Percentiles rank a stretch among this genome's conserved stretches.
These are phyloP conservation scores for Cheilosia variabilis DNA, from an alignment of 2,888 invertebrate species.

Conservation along the genomic window DNA sequence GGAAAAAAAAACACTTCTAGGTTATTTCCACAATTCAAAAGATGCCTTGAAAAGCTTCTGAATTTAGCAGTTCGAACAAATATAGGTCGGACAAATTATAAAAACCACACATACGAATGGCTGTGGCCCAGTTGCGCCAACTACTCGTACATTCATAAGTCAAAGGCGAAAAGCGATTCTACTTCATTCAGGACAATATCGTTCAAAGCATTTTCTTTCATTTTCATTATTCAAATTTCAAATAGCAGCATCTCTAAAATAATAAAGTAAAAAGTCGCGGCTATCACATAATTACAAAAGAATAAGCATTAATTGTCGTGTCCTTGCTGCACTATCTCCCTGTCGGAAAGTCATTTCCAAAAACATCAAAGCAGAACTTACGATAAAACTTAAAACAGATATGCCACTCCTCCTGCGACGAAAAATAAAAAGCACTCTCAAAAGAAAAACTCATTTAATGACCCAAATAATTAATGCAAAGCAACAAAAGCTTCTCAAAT, in stretches of 20 bases:
- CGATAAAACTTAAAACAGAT: slow-evolving; percentile 65
- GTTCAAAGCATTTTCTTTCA: too few relatives aligned
- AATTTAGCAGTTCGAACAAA: too few relatives aligned
- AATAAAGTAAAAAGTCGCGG: background rate
- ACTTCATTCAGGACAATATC: too few relatives aligned
- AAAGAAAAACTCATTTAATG: slow-evolving; percentile 51
- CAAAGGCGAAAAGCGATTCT: too few relatives aligned
- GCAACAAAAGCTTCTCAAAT: slow-evolving; percentile 70
- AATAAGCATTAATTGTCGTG: slow-evolving; percentile 13
- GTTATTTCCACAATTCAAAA: too few relatives aligned
- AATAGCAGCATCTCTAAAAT: background rate
- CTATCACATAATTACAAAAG: background rate
- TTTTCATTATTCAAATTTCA: too few relatives aligned
- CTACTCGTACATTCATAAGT: too few relatives aligned
- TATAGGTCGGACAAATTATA: too few relatives aligned
- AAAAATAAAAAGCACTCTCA: background rate
- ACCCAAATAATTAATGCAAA: slow-evolving; percentile 73
- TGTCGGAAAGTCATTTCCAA: background rate
- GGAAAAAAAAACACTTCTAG: too few relatives aligned
- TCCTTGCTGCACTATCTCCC: background rate
- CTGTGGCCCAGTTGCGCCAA: too few relatives aligned
- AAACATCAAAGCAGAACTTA: slow-evolving; percentile 50
- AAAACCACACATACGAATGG: too few relatives aligned
- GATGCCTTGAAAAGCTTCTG: too few relatives aligned
- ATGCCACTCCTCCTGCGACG: slow-evolving; percentile 23